A percentile compares a stretch with the other conserved stretches of the same genome.
Evolutionary conservation across 2,797 vertebrate species (phyloP).

Genomic region (Pseudomugil gertrudae): DNA sequence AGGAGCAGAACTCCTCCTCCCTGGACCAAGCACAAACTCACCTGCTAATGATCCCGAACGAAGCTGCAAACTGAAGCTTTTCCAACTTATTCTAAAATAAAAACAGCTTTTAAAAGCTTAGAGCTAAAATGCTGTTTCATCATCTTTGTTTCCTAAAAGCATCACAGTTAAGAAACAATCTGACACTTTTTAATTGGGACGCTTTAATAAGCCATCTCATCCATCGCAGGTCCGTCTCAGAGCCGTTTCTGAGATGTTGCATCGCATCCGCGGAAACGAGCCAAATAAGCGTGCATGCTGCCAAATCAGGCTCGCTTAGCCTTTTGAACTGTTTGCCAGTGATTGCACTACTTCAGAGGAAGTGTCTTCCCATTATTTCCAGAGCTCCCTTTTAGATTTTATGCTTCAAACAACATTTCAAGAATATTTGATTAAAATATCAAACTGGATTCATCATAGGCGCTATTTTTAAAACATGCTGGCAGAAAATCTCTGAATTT

Average conservation of each 20-base stretch:
- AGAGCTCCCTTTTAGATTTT: slow-evolving; percentile 32
- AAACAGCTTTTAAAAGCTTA: slow-evolving; percentile 8
- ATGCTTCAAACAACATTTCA: slow-evolving; percentile 23
- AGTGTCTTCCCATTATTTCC: slow-evolving; percentile 27
- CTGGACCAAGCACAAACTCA: slow-evolving; percentile 54
- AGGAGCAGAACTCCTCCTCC: slow-evolving; percentile 61
- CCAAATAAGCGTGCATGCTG: slow-evolving; percentile 49
- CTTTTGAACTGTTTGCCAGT: slow-evolving; percentile 65
- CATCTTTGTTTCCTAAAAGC: slow-evolving; percentile 20
- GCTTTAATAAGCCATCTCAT: slow-evolving; percentile 25
- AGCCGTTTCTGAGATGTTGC: slow-evolving; percentile 26
- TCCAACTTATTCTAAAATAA: slow-evolving; percentile 7
- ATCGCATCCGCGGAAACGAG: slow-evolving; percentile 36
- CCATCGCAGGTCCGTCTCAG: slow-evolving; percentile 26
- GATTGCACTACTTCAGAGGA: slow-evolving; percentile 43
- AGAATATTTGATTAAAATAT: slow-evolving; percentile 13
- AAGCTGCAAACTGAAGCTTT: slow-evolving; percentile 13
- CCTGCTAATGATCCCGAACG: slow-evolving; percentile 13
- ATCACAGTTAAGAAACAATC: slow-evolving; percentile 14
- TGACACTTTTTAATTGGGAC: slow-evolving; percentile 21
- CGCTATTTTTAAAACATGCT: slow-evolving; percentile 18
- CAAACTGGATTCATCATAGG: slow-evolving; percentile 11
- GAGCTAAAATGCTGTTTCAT: slow-evolving; percentile 2
- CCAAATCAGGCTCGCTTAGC: slow-evolving; percentile 47
- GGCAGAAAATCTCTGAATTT: slow-evolving; percentile 12